A percentile compares a stretch with the other conserved stretches of the same genome.
Conservation (phyloP, 2,113 vertebrate species). For the Nothoprocta perdicaria region DNA sequence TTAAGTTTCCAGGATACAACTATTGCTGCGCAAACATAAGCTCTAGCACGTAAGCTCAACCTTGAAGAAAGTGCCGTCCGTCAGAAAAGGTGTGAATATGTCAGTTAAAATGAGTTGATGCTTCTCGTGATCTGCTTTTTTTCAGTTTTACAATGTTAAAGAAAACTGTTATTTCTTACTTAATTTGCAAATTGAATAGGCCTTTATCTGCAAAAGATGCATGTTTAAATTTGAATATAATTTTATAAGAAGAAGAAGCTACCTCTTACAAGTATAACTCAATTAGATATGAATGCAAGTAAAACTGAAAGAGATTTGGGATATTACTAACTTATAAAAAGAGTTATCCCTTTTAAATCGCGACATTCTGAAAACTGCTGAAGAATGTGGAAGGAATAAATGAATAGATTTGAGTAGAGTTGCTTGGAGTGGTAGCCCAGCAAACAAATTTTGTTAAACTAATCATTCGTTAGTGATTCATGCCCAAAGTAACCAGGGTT, state of each 20-base stretch:
- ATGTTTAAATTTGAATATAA: accelerated
- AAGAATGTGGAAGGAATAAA: background rate
- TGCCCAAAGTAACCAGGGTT: background rate
- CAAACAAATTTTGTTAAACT: background rate
- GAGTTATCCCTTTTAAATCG: background rate
- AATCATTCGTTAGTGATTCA: background rate
- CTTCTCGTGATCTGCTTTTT: conserved; percentile 43
- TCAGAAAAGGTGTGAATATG: conserved; percentile 53
- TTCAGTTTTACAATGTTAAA: conserved; percentile 8
- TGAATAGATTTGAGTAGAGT: accelerated
- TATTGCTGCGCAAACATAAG: background rate
- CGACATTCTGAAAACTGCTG: background rate
- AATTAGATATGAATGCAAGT: background rate
- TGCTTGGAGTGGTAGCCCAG: background rate
- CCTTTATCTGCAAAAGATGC: background rate
- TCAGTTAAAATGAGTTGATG: background rate
- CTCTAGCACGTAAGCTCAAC: conserved; percentile 1
- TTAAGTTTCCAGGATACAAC: conserved; percentile 24
- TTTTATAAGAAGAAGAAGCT: background rate
- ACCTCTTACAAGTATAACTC: background rate
- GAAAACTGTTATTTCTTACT: conserved; percentile 11
- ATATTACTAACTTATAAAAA: background rate
- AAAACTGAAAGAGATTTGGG: background rate
- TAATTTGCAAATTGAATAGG: background rate
- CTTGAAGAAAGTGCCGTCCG: background rate